Conservation (phyloP, 2,888 invertebrate species). For the Didymodactylos carnosus region DNA sequence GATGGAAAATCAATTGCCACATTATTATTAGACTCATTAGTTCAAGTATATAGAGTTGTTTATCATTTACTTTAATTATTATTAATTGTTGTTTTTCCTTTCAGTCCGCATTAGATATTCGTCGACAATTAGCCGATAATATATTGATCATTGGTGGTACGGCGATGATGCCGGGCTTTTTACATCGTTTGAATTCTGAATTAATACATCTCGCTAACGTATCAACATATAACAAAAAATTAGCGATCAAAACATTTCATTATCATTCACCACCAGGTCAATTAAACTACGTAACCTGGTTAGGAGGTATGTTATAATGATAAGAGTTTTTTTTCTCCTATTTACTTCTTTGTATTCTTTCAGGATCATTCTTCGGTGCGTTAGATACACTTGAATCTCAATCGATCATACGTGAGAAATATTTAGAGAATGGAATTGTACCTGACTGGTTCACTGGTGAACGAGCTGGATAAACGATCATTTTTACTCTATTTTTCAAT, state of each 20-base stretch:
- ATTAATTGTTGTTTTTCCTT: constrained; percentile 17
- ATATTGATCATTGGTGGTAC: constrained; percentile 70
- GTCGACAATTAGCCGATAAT: constrained; percentile 56
- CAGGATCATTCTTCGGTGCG: constrained; percentile 51
- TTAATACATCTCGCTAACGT: constrained; percentile 46
- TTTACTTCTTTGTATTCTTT: background rate
- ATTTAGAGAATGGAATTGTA: background rate
- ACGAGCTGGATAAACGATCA: background rate
- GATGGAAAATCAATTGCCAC: constrained; percentile 61
- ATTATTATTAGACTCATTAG: constrained; percentile 59
- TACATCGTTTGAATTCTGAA: constrained; percentile 57
- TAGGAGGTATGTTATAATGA: constrained; percentile 47
- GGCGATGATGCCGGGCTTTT: constrained; percentile 59
- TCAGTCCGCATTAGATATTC: constrained; percentile 60
- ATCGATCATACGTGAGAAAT: constrained; percentile 47
- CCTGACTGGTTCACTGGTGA: constrained; percentile 14
- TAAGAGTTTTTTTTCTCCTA: no score
- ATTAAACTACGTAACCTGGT: constrained; percentile 64
- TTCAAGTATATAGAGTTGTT: constrained; percentile 26
- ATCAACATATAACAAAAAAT: constrained; percentile 38
- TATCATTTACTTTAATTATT: background rate
- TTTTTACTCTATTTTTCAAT: background rate
- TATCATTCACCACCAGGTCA: constrained; percentile 61
- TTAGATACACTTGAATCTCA: constrained; percentile 48
- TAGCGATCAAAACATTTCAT: constrained; percentile 47